Percentiles rank a stretch among this genome's conserved stretches.
Conservation (phyloP, 2,113 vertebrate genomes). For the Acanthisitta chloris region DNA sequence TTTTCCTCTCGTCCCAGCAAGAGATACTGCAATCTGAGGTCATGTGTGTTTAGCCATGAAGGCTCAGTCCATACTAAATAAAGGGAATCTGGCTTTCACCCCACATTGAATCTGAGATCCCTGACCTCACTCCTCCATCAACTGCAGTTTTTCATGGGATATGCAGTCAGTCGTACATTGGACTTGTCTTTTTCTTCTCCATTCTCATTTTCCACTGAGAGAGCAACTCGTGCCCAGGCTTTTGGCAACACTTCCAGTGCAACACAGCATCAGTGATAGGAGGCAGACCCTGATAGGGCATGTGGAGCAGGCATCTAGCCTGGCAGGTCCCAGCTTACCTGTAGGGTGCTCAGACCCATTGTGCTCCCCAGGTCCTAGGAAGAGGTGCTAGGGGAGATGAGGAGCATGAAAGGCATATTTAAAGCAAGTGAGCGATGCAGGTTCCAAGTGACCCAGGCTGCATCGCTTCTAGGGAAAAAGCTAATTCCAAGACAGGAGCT, state of each 20-base stretch:
- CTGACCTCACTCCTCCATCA: background rate
- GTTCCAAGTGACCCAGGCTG: background rate
- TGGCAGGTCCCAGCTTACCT: background rate
- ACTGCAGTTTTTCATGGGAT: background rate
- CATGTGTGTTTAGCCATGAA: background rate
- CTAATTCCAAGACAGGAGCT: background rate
- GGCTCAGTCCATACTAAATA: background rate
- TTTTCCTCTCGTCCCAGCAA: background rate
- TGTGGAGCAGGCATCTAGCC: background rate
- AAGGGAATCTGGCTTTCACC: background rate
- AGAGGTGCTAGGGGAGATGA: background rate
- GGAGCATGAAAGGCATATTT: background rate
- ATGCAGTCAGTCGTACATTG: fast-evolving
- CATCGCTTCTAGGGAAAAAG: background rate
- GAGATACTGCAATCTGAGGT: background rate
- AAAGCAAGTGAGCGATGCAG: background rate
- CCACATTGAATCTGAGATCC: background rate
- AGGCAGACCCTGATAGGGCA: background rate
- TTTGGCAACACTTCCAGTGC: background rate
- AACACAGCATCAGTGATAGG: background rate
- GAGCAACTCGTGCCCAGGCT: background rate
- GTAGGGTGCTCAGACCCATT: background rate
- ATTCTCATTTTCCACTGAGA: background rate
- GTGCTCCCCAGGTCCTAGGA: background rate
- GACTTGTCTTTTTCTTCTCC: background rate